A percentile compares a stretch with the other conserved stretches of the same genome.
Conservation (phyloP, 2,797 vertebrate genomes). For the Acrocephalus scirpaceus region DNA sequence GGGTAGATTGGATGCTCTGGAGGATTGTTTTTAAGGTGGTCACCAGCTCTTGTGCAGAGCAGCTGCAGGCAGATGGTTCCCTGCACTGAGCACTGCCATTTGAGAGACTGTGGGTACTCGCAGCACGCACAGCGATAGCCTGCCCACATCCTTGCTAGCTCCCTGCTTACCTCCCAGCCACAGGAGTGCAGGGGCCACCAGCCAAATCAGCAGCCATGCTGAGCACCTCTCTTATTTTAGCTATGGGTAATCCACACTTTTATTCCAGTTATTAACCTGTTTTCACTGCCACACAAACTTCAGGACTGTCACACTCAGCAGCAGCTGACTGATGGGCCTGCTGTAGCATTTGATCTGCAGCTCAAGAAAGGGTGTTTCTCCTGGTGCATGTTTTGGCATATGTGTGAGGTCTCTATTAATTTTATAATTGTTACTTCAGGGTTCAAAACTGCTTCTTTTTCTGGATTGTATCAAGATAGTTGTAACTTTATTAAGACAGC, state of each 20-base stretch:
- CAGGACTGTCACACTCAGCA: neutral
- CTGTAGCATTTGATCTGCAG: neutral
- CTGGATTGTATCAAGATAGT: neutral
- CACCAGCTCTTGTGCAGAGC: rapidly evolving
- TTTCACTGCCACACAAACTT: neutral
- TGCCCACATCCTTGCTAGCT: rapidly evolving
- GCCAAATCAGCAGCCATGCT: neutral
- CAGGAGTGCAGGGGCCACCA: rapidly evolving
- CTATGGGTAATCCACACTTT: neutral
- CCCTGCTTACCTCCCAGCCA: neutral
- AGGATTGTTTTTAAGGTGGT: neutral
- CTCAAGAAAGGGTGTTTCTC: neutral
- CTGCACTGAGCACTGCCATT: rapidly evolving
- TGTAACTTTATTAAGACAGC: neutral
- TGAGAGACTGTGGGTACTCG: neutral
- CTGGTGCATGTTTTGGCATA: neutral
- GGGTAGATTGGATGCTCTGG: too few species aligned
- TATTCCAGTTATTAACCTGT: neutral
- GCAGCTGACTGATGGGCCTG: neutral
- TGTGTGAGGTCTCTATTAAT: neutral
- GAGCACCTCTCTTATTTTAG: neutral
- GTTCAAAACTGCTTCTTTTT: neutral
- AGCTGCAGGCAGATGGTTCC: neutral
- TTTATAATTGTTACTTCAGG: neutral
- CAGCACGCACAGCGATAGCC: rapidly evolving